Conservation (phyloP, 1,140 invertebrate genomes). For the Helicoverpa armigera region DNA sequence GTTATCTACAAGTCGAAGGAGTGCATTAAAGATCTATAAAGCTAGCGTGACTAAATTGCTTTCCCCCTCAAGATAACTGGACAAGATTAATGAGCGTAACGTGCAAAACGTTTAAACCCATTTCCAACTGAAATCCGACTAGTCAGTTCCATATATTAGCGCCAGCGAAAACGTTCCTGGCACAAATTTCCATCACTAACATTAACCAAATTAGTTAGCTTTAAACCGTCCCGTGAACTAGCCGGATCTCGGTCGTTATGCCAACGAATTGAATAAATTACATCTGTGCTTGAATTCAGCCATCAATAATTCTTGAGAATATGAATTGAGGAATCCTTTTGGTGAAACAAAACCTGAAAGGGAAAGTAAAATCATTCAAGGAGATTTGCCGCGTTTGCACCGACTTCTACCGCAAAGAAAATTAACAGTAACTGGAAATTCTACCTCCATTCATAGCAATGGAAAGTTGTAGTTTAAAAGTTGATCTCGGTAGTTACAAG, state of each 20-base stretch:
- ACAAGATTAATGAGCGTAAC: conserved; percentile 85
- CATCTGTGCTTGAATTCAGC: conserved; percentile 42
- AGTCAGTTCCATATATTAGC: conserved; percentile 86
- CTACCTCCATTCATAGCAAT: background rate
- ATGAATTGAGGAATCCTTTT: conserved; percentile 26
- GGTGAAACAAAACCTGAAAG: background rate
- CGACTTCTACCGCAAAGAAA: background rate
- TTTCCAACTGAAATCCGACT: conserved; percentile 85
- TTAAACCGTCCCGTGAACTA: conserved; percentile 72
- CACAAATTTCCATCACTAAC: conserved; percentile 85
- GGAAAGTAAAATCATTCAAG: conserved; percentile 1
- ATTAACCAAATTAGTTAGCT: conserved; percentile 85
- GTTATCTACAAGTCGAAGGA: conserved; percentile 39
- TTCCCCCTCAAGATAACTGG: conserved; percentile 82
- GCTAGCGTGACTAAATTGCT: conserved; percentile 70
- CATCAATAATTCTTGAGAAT: conserved; percentile 46
- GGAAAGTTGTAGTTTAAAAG: conserved; percentile 31
- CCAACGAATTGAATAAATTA: conserved; percentile 73
- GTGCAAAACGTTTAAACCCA: conserved; percentile 86
- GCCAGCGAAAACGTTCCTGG: conserved; percentile 81
- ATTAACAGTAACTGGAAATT: conserved; percentile 28
- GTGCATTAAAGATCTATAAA: conserved; percentile 67
- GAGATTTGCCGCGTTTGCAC: conserved; percentile 1
- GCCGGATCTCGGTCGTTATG: conserved; percentile 49
- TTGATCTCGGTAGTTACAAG: background rate